Evolutionary conservation across 2,888 invertebrate genomes (phyloP), one percentile per base, ranked within the genome.

Genomic region (Tortrix viridana): DNA sequence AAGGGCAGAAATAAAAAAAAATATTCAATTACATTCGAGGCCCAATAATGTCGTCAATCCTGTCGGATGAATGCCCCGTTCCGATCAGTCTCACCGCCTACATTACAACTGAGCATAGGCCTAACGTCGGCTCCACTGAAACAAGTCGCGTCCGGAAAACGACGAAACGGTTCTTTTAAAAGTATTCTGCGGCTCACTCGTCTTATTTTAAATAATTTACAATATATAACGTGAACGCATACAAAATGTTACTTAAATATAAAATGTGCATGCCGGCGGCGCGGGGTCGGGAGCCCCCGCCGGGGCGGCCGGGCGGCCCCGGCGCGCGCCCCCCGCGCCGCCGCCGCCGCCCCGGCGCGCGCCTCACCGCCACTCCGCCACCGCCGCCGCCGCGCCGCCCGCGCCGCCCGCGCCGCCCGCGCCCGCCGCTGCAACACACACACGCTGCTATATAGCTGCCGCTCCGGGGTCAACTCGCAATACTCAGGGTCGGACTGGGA

Each of bases 101-200:
- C 83, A 85, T 70, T 84, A 89, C 79, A 89, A 89, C 89, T 89
- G 90, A 90, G 90, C 89, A 87, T 83, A 84, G 87, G n/a, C n/a
- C n/a, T n/a, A n/a, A n/a, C n/a, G n/a, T n/a, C n/a, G n/a, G n/a
- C n/a, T n/a, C n/a, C n/a, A n/a, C 80, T 72, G 41, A 6, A 72
- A 74, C 65, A 75, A 76, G 75, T 41, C 41, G 76, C 74, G 73
- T 75, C 75, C 70, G 70, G 72, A 76, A 1, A 32, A 76, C 74
- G 72, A 75, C 69, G 71, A 74, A 66, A 72, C 74, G 66, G 65
- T 69, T 32, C 55, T 59, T 44, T 52, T 49, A 52, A 46, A 62
- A 71, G 70, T 67, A 74, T 71, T 68, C 71, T 72, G 71, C 77
- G 76, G 79, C 81, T 79, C 80, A 76, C 82, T 74, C 78, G 68